Percentiles rank a stretch among this genome's conserved stretches.
Conservation (phyloP, 2,888 invertebrate genomes). For the Brenthis ino region DNA sequence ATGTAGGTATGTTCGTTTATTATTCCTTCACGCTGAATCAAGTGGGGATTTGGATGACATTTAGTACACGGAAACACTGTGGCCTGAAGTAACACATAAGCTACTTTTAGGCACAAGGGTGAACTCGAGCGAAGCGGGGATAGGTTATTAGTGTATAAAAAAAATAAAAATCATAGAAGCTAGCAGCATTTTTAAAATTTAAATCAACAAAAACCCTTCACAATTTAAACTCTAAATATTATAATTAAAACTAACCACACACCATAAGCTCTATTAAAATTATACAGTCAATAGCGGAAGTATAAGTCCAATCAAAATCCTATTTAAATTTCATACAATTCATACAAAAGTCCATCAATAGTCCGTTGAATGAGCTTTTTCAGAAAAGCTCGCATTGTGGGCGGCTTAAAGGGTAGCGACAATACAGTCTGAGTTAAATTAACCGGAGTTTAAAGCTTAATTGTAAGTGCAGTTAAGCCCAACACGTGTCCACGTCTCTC, state of each 20-base stretch:
- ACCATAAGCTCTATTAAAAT: slow-evolving; percentile 42
- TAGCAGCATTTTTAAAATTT: neutral
- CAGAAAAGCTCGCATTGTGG: slow-evolving; percentile 68
- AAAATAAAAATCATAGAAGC: neutral
- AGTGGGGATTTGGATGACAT: no score
- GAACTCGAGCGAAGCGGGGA: no score
- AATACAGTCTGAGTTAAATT: slow-evolving; percentile 76
- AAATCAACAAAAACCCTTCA: slow-evolving; percentile 1
- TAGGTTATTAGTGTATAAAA: no score
- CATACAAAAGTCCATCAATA: slow-evolving; percentile 55
- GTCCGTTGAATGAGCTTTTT: slow-evolving; percentile 68
- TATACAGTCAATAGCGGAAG: slow-evolving; percentile 52
- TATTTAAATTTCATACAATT: slow-evolving; percentile 52
- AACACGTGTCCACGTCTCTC: slow-evolving; percentile 75
- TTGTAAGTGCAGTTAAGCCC: slow-evolving; percentile 79
- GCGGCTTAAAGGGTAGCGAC: slow-evolving; percentile 73
- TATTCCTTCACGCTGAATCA: no score
- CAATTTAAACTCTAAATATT: slow-evolving; percentile 8
- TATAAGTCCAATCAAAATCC: slow-evolving; percentile 51
- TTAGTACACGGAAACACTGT: no score
- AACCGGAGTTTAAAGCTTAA: slow-evolving; percentile 79
- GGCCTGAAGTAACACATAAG: no score
- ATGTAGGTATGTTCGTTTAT: no score
- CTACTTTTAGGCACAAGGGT: no score
- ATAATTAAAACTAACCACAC: slow-evolving; percentile 28